Evolutionary conservation across 2,797 vertebrate species (phyloP).

Genomic region (Poecile montanus): DNA sequence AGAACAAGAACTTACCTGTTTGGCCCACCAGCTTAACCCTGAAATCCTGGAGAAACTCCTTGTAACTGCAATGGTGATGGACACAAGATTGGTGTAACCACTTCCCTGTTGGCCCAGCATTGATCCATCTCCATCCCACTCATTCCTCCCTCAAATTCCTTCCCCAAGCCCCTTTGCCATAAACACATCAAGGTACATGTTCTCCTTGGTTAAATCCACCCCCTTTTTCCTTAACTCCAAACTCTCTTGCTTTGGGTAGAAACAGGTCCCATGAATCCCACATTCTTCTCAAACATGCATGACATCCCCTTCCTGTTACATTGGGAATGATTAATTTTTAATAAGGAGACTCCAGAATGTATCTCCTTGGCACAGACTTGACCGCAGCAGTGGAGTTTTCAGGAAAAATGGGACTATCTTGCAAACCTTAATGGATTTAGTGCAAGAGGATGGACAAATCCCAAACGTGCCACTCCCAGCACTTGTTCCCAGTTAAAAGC

Average conservation of each 20-base stretch:
- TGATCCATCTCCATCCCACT: background rate
- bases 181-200: background rate
- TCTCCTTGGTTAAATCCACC: background rate
- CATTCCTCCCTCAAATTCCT: background rate
- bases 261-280: background rate
- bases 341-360: background rate
- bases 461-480: background rate
- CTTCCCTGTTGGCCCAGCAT: background rate
- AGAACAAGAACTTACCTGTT: background rate
- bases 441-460: background rate
- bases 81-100: too few species aligned
- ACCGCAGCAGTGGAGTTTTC: background rate
- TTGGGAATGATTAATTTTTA: background rate
- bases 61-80: background rate
- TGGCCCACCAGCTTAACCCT: fast-evolving
- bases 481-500: background rate
- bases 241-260: background rate
- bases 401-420: background rate
- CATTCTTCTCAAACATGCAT: background rate
- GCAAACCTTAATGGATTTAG: background rate
- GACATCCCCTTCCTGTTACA: background rate
- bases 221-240: background rate
- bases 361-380: background rate
- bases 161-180: background rate
- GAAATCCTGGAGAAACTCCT: background rate